Evolutionary conservation across 1,140 invertebrate species (phyloP), one percentile per base, ranked within the genome.

Genomic region (Aphaenogaster rudis): DNA sequence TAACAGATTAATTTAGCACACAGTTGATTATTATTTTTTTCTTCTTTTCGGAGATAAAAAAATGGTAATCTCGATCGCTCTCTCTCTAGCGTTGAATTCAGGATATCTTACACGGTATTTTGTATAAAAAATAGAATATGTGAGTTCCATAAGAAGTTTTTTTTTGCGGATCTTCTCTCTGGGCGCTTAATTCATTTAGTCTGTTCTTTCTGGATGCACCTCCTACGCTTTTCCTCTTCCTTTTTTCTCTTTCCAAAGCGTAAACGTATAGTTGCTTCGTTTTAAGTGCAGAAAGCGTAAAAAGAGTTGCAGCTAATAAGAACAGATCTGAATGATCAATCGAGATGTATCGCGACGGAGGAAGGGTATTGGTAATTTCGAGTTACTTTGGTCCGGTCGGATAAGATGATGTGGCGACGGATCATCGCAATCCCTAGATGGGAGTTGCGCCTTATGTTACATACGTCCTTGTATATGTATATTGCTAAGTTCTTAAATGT

Each of bases 381-480:
- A 71, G 39, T 81, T 76, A 76, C 45, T 61, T 84, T 84, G 13
- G 36, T 74, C n/a, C 42, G 28, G 9, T 78, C 80, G 72, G 8
- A 13, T 45, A 36, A 71, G 28, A 45, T n/a, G 42, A 39, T 8
- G 28, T 28, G 54, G 11, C 17, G 61, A 48, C 11, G 59, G 42
- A 80, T 42, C 64, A 54, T 9, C 76, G 76, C 64, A 13, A 66
- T 86, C 17, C 50, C 52, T 57, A 36, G 63, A 86, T 7, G 45
- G 21, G 45, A 33, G 39, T 33, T 64, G 48, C 48, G 78, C 39
- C 69, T 84, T 84, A 76, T 74, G 80, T 84, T 84, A 84, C 42
- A 82, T 74, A 82, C 52, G 69, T 63, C 69, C 80, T 84, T 76
- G 67, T 84, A 78, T 50, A 79, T 81, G 79, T 81, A 78, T 86